Evolutionary conservation across 2,797 vertebrate species (phyloP), one percentile per base, ranked within the genome.

Genomic region (Sebastes aleutianus): DNA sequence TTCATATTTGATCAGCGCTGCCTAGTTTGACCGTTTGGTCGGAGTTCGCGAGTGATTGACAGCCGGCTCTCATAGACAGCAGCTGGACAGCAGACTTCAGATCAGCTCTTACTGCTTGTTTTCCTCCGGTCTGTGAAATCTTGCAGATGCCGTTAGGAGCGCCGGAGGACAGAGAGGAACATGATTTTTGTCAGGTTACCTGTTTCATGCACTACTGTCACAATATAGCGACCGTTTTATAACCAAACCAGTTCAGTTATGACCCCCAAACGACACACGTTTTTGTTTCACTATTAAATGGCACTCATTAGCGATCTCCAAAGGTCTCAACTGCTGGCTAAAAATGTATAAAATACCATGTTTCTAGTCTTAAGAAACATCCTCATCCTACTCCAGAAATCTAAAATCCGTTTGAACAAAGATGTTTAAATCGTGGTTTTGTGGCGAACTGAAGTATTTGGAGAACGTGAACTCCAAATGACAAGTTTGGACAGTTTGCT

Each of bases 391-490:
- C 22, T 76, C 9, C 16, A 64, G 32, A 83, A 34, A 83, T 58
- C 65, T 47, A 78, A 80, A 75, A 74, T 72, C 59, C 14, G 16
- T 75, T 80, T 71, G n/a, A 71, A 39, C 11, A 24, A 78, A 65
- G 69, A 58, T 50, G 61, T 70, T 85, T 75, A 67, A 77, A 66
- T 78, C 61, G 29, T 36, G 32, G 26, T 76, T 76, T 84, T 82
- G 79, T 78, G 82, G 68, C 31, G 32, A 75, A 77, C 27, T 10
- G 26, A 74, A 32, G 12, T 53, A 84, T 85, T 65, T 72, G 7
- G 24, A 65, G 47, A 83, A 79, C 4, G 59, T 71, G 36, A 85
- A 77, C 61, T 76, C 36, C 36, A 39, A 39, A 39, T 53, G 26
- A 63, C 32, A 50, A 70, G 63, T 71, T 69, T 13, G 13, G 63